Conservation (phyloP, 2,888 invertebrate species). For the Sympetrum striolatum region DNA sequence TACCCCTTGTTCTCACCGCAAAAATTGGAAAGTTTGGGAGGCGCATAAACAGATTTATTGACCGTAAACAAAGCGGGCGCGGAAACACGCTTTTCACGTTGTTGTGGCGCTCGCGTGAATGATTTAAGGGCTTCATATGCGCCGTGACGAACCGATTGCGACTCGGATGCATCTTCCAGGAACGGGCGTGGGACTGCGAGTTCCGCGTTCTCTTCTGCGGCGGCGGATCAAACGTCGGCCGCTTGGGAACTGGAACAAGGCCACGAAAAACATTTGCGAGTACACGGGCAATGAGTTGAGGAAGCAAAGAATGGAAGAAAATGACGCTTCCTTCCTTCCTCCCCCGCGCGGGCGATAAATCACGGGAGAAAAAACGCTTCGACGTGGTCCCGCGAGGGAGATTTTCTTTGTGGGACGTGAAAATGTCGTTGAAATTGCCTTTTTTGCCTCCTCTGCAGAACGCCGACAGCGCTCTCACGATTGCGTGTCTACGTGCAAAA, state of each 20-base stretch:
- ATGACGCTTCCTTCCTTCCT: not conserved
- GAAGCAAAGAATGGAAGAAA: not conserved
- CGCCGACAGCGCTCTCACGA: no score
- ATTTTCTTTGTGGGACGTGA: no score
- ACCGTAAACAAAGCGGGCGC: constrained; percentile 17
- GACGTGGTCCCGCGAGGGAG: not conserved
- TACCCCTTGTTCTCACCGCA: not conserved
- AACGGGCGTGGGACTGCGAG: constrained; percentile 30
- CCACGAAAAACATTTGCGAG: not conserved
- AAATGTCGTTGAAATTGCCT: no score
- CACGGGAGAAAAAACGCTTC: not conserved
- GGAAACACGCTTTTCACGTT: not conserved
- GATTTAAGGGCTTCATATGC: constrained; percentile 21
- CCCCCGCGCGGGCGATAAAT: not conserved
- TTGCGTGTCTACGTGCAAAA: no score
- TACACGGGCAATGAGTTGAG: not conserved
- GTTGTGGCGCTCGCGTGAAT: not conserved
- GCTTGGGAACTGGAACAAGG: not conserved
- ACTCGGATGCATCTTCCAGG: constrained; percentile 25
- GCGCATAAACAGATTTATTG: constrained; percentile 27
- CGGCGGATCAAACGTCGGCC: constrained; percentile 1
- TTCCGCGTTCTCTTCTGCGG: not conserved
- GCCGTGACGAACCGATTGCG: constrained; percentile 23
- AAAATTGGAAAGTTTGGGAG: constrained; percentile 26
- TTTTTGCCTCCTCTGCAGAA: no score